Percentiles rank a stretch among this genome's conserved stretches.
Conservation (phyloP, 2,113 vertebrate genomes). For the Microtus richardsoni region DNA sequence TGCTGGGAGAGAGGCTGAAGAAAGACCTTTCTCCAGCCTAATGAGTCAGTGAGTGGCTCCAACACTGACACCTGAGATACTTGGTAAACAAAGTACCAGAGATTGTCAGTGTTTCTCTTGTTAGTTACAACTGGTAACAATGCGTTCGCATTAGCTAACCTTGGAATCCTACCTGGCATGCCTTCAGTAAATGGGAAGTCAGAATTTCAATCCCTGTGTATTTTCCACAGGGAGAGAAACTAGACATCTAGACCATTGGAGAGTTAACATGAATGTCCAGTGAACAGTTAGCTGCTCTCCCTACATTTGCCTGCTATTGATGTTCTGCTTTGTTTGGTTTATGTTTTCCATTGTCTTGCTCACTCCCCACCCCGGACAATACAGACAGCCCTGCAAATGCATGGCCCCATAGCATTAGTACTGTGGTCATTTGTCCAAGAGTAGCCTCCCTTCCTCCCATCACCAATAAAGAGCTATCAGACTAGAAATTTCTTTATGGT, state of each 20-base stretch:
- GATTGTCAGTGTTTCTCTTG: not conserved
- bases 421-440: too few relatives aligned
- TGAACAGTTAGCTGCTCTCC: not conserved
- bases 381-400: not conserved
- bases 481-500: not conserved
- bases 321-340: not conserved
- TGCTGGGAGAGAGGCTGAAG: accelerated
- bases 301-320: accelerated
- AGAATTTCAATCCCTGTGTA: not conserved
- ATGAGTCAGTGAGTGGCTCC: not conserved
- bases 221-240: not conserved
- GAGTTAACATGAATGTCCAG: not conserved
- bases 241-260: not conserved
- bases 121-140: not conserved
- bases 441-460: not conserved
- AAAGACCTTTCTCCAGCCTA: accelerated
- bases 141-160: not conserved
- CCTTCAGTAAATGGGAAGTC: not conserved
- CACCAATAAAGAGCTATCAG: not conserved
- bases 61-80: not conserved
- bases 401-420: not conserved
- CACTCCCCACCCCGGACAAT: accelerated
- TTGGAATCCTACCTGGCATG: too few relatives aligned
- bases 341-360: not conserved
- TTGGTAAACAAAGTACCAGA: not conserved